Base-by-base conservation (phyloP, 2,797 vertebrate genomes). In the Zalophus californianus region DNA sequence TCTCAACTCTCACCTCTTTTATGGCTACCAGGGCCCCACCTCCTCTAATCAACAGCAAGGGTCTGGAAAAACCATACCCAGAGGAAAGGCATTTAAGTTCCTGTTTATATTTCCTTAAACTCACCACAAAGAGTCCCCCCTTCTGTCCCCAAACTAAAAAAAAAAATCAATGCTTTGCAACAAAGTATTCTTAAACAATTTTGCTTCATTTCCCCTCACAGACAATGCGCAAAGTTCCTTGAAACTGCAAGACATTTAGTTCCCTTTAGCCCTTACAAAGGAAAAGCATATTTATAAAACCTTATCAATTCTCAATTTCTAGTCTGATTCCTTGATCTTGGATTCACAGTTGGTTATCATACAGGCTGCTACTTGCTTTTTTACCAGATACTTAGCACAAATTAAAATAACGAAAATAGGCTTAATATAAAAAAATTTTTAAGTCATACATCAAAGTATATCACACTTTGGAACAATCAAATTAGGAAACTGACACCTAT, bases 121-220 rank as follows among this genome's bases (percentile, higher is more conserved):
- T 97, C 70, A 96, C 97, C 97, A 96, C 97, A 97, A 96, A 97
- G 92, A 95, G 96, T 94, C 64, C 88, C 66, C 83, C 50, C 62
- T 83, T 96, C 56, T 77, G 93, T 95, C 93, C 79, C 52, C 27
- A 97, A 97, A 95, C 96, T 94, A 95, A 88, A 96, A 97, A 97
- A 97, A 98, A 96, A 97, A 97, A 98, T 98, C 97, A 98, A 97
- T 96, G 97, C 97, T 90, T 95, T 97, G 97, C 96, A 98, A 97
- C 96, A 92, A 92, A 6, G 7, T 92, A 78, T 78, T 91, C 94
- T 97, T 90, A 54, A 97, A 96, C 90, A 89, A 78, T 92, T 95
- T 95, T 94, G 97, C 87, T 97, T 98, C 8, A 82, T 96, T 98
- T 98, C 97, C 97, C 97, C 93, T 91, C 38, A 41, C 79, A 77